Percentiles rank a stretch among this genome's conserved stretches.
Conservation (phyloP, 2,888 invertebrate genomes). For the Unio pictorum region DNA sequence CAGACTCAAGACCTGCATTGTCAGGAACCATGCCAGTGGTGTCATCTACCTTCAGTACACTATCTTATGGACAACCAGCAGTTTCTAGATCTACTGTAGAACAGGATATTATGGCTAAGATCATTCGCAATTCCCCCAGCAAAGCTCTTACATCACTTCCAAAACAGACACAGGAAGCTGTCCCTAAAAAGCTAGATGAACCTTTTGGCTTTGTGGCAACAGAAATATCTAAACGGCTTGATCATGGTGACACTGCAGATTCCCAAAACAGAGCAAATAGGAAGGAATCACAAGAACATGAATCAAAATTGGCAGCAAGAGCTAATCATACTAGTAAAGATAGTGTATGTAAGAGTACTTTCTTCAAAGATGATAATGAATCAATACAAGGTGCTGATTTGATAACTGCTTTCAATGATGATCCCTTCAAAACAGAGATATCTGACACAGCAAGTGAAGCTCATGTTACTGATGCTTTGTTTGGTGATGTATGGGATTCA, state of each 20-base stretch:
- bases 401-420: slow-evolving; percentile 29
- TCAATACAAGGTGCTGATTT: slow-evolving; percentile 17
- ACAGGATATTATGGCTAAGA: slow-evolving; percentile 31
- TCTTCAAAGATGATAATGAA: slow-evolving; percentile 26
- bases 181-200: slow-evolving; percentile 16
- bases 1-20: too few species aligned
- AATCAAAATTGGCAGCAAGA: too few species aligned
- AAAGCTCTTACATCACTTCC: slow-evolving; percentile 28
- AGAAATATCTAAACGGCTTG: slow-evolving; percentile 3
- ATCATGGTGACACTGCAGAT: too few species aligned
- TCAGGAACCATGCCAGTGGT: too few species aligned
- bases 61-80: too few species aligned
- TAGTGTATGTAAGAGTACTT: slow-evolving; percentile 23
- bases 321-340: not conserved
- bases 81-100: slow-evolving; percentile 8
- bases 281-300: too few species aligned
- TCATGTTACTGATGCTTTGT: slow-evolving; percentile 6
- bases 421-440: slow-evolving; percentile 12
- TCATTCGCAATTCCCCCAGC: slow-evolving; percentile 22
- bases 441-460: slow-evolving; percentile 9
- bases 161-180: slow-evolving; percentile 19
- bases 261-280: too few species aligned
- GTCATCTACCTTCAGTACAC: too few species aligned
- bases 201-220: slow-evolving; percentile 35
- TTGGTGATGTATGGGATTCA: slow-evolving; percentile 2